Conservation (phyloP, 2,797 vertebrate species). For the Monodelphis domestica region DNA sequence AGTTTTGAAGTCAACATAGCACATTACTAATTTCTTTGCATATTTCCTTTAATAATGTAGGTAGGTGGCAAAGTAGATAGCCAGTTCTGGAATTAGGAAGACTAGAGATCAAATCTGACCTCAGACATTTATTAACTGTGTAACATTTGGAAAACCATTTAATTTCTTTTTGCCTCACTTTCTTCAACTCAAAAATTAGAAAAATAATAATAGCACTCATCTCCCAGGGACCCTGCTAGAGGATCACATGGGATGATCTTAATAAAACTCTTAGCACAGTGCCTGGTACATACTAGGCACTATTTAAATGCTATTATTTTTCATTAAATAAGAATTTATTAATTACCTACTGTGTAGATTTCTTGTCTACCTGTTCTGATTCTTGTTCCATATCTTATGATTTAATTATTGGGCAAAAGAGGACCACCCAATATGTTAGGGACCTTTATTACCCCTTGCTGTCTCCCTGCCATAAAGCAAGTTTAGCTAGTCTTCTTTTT, state of each 20-base stretch:
- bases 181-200: not conserved
- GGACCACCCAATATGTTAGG: not conserved
- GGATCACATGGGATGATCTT: not conserved
- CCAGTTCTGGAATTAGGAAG: not conserved
- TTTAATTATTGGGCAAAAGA: not conserved
- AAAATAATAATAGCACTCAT: not conserved
- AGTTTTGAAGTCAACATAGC: not conserved
- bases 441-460: too few relatives aligned
- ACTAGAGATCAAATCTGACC: not conserved
- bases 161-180: not conserved
- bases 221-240: not conserved
- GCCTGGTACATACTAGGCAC: not conserved
- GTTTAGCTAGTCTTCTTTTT: not conserved
- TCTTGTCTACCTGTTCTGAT: not conserved
- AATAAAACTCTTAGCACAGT: not conserved
- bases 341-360: not conserved
- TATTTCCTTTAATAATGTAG: not conserved
- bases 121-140: not conserved
- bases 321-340: not conserved
- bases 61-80: not conserved
- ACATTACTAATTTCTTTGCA: not conserved
- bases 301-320: not conserved
- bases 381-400: not conserved
- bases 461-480: not conserved
- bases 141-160: not conserved